Percentiles rank a stretch among this genome's conserved stretches.
Conservation (phyloP, 2,797 vertebrate species). For the Hyperoplus immaculatus region DNA sequence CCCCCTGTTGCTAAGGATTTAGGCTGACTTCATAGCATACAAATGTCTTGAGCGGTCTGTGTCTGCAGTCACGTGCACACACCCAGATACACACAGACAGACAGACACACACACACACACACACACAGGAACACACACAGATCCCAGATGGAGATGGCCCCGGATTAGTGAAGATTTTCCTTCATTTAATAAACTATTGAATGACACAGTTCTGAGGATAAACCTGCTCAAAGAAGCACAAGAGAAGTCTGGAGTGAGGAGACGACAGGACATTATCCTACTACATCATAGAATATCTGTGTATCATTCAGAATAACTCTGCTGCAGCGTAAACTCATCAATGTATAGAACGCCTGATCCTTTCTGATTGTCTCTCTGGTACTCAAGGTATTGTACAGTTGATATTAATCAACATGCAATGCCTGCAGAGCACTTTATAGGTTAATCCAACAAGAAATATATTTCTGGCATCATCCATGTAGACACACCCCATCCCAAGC, state of each 20-base stretch:
- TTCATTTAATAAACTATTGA: conserved; percentile 86
- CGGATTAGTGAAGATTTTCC: conserved; percentile 86
- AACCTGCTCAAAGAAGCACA: conserved; percentile 80
- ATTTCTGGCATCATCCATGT: conserved; percentile 12
- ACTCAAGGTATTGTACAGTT: neutral
- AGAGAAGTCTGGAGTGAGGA: conserved; percentile 57
- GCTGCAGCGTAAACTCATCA: conserved; percentile 34
- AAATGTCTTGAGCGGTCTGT: conserved; percentile 69
- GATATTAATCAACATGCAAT: conserved; percentile 35
- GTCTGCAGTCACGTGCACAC: conserved; percentile 50
- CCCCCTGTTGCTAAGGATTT: conserved; percentile 57
- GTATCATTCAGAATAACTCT: conserved; percentile 54
- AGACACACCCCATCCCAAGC: conserved; percentile 2
- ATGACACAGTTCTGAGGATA: conserved; percentile 82
- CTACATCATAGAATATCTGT: conserved; percentile 48
- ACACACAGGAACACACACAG: conserved; percentile 26
- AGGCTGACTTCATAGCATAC: conserved; percentile 62
- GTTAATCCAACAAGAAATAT: conserved; percentile 21
- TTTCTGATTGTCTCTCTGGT: conserved; percentile 41
- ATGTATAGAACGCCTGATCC: conserved; percentile 48
- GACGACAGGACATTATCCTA: conserved; percentile 59
- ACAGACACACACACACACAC: conserved; percentile 32
- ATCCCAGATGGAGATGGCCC: conserved; percentile 81
- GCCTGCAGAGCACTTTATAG: neutral
- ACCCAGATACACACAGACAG: conserved; percentile 47